Evolutionary conservation across 1,140 invertebrate species (phyloP), one percentile per base, ranked within the genome.

Genomic region (Drosophila sulfurigaster): DNA sequence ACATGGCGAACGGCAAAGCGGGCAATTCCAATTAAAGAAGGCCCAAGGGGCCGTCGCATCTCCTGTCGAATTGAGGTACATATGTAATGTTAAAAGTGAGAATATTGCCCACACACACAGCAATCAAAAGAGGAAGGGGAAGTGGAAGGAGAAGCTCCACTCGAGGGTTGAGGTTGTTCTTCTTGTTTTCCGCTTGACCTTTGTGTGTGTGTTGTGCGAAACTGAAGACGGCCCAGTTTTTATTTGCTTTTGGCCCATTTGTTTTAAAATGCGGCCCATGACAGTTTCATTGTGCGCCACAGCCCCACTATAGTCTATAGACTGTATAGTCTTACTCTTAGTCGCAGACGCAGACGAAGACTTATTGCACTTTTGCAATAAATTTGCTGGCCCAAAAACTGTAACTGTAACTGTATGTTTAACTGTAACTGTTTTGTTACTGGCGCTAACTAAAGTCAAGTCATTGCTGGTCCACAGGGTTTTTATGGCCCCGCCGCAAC

Each of bases 11-110:
- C 30, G 48, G 64, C 81, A 25, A 25, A 25, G 20, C 20, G 20
- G 20, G 20, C 73, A 72, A 81, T 89, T 79, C 85, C 85, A 89
- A 89, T 89, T 89, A 89, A 89, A 89, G 86, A 81, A n/a, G 71
- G 75, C 85, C 85, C 85, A 81, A 89, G 85, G 85, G 85, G 78
- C 85, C 81, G 64, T 82, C 74, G 76, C 72, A 58, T 60, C 75
- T 81, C 63, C 86, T 89, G 85, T 88, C 85, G 81, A 89, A 89
- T 88, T 89, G 81, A 85, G 85, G 85, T 89, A 75, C 72, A 63
- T 57, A 75, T 62, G 72, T 75, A 88, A 89, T 89, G 85, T 73
- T 75, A 80, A 82, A 88, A 79, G 57, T 72, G 62, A 77, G 69
- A 67, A 73, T 66, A 72, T 66, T 57, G 69, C 62, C 68, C 69